Evolutionary conservation across 2,113 vertebrate genomes (phyloP), one percentile per base, ranked within the genome.

Genomic region (Coryphaenoides rupestris): DNA sequence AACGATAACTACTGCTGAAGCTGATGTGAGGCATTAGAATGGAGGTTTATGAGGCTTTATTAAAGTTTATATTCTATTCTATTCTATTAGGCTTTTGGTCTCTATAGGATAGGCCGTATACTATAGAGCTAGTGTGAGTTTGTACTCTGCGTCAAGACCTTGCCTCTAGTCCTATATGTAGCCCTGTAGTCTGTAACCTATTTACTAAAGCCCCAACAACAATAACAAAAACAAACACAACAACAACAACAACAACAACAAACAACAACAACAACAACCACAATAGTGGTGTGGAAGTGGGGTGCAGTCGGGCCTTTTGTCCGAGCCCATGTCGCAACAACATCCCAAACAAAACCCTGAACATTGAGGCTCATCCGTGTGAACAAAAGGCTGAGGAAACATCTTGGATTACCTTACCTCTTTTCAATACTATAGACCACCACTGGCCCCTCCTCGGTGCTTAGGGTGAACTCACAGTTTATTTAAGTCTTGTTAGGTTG

Each of bases 241-340:
- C 14, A 49, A 49, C 14, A 49, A 49, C 14, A 49, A 47, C 46
- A 47, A 47, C 14, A 72, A 73, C 45, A 89, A 85, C 79, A n/a
- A n/a, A n/a, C n/a, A n/a, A n/a, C n/a, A n/a, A n/a, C n/a, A n/a
- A n/a, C n/a, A n/a, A n/a, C n/a, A n/a, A n/a, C n/a, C n/a, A n/a
- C n/a, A 77, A 76, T 74, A 80, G 89, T 90, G 89, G 92, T 81
- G 84, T 90, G 87, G 90, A 93, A 92, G 91, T 90, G 91, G 65
- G 93, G 91, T 90, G 92, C 92, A 90, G 89, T 89, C 83, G 77
- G 67, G 83, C 88, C 93, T 95, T 50, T 95, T 95, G 92, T n/a
- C n/a, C n/a, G n/a, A n/a, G n/a, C n/a, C n/a, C n/a, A n/a, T n/a
- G n/a, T 92, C 91, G 87, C 75, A 88, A 92, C 92, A 94, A 93